Conservation (phyloP, 2,113 vertebrate genomes). For the Eupsittula cactorum region DNA sequence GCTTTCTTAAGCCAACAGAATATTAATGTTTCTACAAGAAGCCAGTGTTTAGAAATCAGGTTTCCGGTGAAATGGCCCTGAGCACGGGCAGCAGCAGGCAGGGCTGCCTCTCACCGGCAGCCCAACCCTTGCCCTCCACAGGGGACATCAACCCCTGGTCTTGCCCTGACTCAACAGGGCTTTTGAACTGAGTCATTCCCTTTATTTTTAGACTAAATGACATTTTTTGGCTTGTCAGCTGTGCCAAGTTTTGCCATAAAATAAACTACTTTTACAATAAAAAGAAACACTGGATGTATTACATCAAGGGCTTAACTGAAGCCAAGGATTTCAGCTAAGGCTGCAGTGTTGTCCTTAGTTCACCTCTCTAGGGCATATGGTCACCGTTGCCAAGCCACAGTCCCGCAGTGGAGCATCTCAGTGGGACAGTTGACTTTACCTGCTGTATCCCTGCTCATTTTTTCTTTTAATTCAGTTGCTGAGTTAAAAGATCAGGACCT, state of each 20-base stretch:
- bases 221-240: constrained; percentile 7
- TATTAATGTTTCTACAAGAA: background rate
- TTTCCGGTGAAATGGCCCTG: background rate
- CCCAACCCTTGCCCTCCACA: background rate
- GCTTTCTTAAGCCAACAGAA: background rate
- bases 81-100: background rate
- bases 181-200: background rate
- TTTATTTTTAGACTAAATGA: constrained; percentile 44
- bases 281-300: background rate
- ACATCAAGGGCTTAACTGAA: constrained; percentile 15
- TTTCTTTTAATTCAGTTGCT: background rate
- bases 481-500: background rate
- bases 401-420: background rate
- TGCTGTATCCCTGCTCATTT: background rate
- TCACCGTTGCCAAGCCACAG: background rate
- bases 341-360: constrained; percentile 22
- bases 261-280: constrained; percentile 48
- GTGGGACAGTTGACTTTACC: background rate
- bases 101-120: background rate
- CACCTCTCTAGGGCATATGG: background rate
- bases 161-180: background rate
- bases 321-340: constrained; percentile 45
- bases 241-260: constrained; percentile 28
- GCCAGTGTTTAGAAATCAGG: background rate
- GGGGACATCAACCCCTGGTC: background rate